Percentiles rank a stretch among this genome's conserved stretches.
Conservation (phyloP, 2,888 invertebrate species). For the Spodoptera littoralis region DNA sequence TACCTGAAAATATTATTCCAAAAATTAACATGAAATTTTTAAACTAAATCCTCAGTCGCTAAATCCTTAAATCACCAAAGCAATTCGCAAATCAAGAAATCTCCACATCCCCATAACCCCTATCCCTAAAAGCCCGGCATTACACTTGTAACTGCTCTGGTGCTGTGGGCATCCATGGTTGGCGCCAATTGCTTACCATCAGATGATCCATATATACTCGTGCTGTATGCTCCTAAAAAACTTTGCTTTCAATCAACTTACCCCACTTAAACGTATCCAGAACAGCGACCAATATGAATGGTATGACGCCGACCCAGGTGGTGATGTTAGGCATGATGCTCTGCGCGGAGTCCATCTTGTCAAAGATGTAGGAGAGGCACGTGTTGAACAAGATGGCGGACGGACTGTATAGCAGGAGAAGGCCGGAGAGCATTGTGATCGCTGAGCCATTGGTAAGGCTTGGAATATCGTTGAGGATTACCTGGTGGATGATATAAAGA, state of each 20-base stretch:
- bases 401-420: conserved; percentile 92
- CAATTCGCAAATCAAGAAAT: too few relatives aligned
- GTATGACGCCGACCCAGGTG: conserved; percentile 92
- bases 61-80: too few relatives aligned
- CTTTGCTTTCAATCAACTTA: conserved; percentile 69
- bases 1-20: conserved; percentile 83
- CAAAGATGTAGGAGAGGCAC: conserved; percentile 93
- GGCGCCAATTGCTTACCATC: too few relatives aligned
- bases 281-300: conserved; percentile 92
- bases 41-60: too few relatives aligned
- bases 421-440: conserved; percentile 90
- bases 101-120: too few relatives aligned
- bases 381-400: conserved; percentile 93
- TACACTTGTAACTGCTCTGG: too few relatives aligned
- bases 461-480: conserved; percentile 91
- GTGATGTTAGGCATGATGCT: conserved; percentile 93
- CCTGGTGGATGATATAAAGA: conserved; percentile 72
- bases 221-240: background rate
- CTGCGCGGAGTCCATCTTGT: conserved; percentile 94
- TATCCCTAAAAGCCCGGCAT: too few relatives aligned
- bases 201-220: too few relatives aligned
- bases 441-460: conserved; percentile 92
- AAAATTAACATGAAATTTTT: background rate
- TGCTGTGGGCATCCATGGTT: too few relatives aligned
- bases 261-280: conserved; percentile 92